Base-by-base conservation (phyloP, 2,113 vertebrate species). In the Zonotrichia leucophrys region DNA sequence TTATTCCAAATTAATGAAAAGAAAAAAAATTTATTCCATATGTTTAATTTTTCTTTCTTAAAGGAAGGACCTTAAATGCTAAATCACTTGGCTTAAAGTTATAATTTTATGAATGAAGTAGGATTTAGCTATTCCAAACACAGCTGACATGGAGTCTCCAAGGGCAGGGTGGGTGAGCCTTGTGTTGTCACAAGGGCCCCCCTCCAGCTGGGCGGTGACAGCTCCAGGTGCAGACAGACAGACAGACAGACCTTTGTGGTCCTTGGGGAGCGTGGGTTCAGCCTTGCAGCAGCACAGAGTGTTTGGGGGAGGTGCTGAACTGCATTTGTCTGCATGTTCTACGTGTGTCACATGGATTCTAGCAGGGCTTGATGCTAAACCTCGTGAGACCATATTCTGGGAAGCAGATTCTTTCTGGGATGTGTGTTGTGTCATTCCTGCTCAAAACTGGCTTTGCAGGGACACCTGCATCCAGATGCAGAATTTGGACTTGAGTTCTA, bases 341-440 rank as follows among this genome's bases (percentile, higher is more conserved):
- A 8, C 55, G 6, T 53, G 13, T 41, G 72, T 55, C 87, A 9
- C 14, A 1, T 59, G 89, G 92, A 64, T 95, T 87, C 89, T 47
- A 88, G 94, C 95, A 75, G 89, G 94, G 92, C 96, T 87, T 95
- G 89, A 92, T 87, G 89, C 94, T 93, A 24, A 91, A 87, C 37
- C 4, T 30, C 20, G 76, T 89, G 95, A 95, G 89, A 70, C 76
- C 84, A 3, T 79, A 4, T 84, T 41, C 89, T 92, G 91, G 94
- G 93, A 97, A 47, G 52, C 69, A 84, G 31, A 94, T 95, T 95
- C 63, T 83, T 94, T 72, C 95, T 96, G 95, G 90, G 75, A 35
- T 72, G 73, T 30, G 47, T 75, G 3, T 62, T 59, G 90, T 95
- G 74, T 68, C 20, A 53, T 78, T 95, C 89, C 80, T 95, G 78